Evolutionary conservation across 2,888 invertebrate genomes (phyloP).

Genomic region (Myathropa florea): DNA sequence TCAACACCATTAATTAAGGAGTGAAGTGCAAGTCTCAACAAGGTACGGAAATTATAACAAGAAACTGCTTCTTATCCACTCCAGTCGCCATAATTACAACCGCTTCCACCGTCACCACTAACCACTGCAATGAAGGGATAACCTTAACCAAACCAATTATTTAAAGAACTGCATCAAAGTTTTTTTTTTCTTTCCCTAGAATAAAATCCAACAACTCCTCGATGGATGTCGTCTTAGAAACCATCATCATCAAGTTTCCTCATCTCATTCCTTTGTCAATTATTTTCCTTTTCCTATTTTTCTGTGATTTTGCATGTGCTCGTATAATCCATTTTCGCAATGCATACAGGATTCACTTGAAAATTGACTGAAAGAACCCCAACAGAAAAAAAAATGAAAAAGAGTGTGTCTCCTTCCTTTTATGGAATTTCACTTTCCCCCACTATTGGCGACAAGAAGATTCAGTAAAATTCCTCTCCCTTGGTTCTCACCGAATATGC

Average conservation of each 20-base stretch:
- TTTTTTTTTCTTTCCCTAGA: background rate
- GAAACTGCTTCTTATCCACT: constrained; percentile 16
- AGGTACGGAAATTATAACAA: background rate
- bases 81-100: constrained; percentile 21
- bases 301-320: constrained; percentile 26
- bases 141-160: constrained; percentile 60
- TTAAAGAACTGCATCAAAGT: constrained; percentile 42
- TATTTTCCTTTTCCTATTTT: too few relatives aligned
- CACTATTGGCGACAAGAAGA: too few relatives aligned
- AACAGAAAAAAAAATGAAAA: constrained; percentile 33
- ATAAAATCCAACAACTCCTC: background rate
- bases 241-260: background rate
- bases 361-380: too few relatives aligned
- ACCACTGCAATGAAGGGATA: constrained; percentile 7
- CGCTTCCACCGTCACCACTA: constrained; percentile 13
- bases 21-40: background rate
- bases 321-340: constrained; percentile 8
- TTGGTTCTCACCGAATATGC: constrained; percentile 53
- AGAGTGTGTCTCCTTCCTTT: constrained; percentile 18
- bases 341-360: constrained; percentile 27
- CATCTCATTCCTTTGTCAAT: constrained; percentile 29
- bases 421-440: constrained; percentile 62
- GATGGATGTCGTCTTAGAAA: background rate
- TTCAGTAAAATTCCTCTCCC: background rate
- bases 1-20: background rate